phyloP scores from a whole-genome alignment of 1,140 invertebrate species.

The Xylocopa sonorina region DNA sequence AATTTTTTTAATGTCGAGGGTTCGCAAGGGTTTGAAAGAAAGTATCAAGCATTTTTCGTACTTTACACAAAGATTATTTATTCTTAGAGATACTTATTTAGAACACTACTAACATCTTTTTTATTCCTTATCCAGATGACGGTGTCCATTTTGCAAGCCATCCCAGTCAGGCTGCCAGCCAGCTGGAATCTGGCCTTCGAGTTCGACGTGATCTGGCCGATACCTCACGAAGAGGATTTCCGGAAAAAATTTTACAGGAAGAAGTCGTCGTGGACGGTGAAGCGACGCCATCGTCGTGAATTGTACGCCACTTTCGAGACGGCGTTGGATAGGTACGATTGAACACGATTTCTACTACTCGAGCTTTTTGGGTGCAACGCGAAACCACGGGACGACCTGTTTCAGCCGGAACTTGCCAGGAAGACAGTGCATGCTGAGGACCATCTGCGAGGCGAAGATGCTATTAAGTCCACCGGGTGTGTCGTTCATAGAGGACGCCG shows the following conservation, averaged over 20 bases:
- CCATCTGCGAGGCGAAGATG: conserved; percentile 86
- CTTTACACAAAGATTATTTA: too few relatives aligned
- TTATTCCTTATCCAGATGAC: conserved; percentile 70
- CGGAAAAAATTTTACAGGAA: conserved; percentile 29
- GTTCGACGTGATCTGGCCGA: conserved; percentile 78
- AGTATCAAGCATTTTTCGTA: too few relatives aligned
- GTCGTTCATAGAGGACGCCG: conserved; percentile 86
- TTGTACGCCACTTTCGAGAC: conserved; percentile 77
- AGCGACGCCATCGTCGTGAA: conserved; percentile 76
- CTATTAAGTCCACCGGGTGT: conserved; percentile 83
- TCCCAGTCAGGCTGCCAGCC: conserved; percentile 70
- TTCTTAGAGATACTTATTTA: too few relatives aligned
- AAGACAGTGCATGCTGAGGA: conserved; percentile 85
- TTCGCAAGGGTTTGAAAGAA: too few relatives aligned
- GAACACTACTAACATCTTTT: too few relatives aligned
- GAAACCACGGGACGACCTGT: conserved; percentile 2
- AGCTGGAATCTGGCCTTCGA: conserved; percentile 76
- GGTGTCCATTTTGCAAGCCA: conserved; percentile 70
- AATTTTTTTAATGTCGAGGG: too few relatives aligned
- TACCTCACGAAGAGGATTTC: conserved; percentile 60
- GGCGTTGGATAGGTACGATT: conserved; percentile 74
- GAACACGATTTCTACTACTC: too few relatives aligned
- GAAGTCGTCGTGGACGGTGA: conserved; percentile 45
- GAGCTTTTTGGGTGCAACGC: neutral
- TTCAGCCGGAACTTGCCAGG: conserved; percentile 85